Evolutionary conservation across 2,888 invertebrate species (phyloP).

Genomic region (Halictus quadricinctus): DNA sequence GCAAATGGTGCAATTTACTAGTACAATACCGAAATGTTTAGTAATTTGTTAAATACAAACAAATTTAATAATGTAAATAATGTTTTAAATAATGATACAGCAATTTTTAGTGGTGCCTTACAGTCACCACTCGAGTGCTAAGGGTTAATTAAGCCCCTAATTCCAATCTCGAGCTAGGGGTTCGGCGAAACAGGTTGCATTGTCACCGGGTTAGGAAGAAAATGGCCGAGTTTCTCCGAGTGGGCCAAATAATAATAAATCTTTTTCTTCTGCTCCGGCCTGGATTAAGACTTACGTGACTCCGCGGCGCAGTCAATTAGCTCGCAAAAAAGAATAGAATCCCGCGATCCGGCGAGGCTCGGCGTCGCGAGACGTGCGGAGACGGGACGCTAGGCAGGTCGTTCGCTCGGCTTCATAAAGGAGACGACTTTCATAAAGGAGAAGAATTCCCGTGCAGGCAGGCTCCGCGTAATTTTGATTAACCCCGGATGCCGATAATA

Average conservation of each 20-base stretch:
- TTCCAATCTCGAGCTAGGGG: neutral
- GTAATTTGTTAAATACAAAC: too few species aligned
- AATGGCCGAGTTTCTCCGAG: neutral
- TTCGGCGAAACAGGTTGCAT: neutral
- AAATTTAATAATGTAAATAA: too few species aligned
- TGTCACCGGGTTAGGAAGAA: neutral
- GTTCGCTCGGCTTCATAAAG: slow-evolving; percentile 29
- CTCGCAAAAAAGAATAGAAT: slow-evolving; percentile 6
- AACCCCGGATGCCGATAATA: slow-evolving; percentile 45
- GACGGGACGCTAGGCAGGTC: neutral
- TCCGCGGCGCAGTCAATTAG: neutral
- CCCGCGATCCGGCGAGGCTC: neutral
- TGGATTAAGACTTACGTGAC: slow-evolving; percentile 1
- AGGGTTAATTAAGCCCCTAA: neutral
- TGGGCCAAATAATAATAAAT: neutral
- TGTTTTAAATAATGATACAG: too few species aligned
- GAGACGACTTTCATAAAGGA: slow-evolving; percentile 26
- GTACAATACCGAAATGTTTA: too few species aligned
- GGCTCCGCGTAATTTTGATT: slow-evolving; percentile 43
- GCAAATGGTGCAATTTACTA: too few species aligned
- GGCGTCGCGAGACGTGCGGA: neutral
- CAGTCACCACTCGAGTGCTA: too few species aligned
- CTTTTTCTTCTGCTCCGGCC: neutral
- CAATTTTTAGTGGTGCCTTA: too few species aligned
- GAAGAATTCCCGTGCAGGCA: slow-evolving; percentile 43